Percentiles rank a stretch among this genome's conserved stretches.
Evolutionary conservation across 1,140 invertebrate genomes (phyloP).

Genomic region (Dreissena polymorpha): DNA sequence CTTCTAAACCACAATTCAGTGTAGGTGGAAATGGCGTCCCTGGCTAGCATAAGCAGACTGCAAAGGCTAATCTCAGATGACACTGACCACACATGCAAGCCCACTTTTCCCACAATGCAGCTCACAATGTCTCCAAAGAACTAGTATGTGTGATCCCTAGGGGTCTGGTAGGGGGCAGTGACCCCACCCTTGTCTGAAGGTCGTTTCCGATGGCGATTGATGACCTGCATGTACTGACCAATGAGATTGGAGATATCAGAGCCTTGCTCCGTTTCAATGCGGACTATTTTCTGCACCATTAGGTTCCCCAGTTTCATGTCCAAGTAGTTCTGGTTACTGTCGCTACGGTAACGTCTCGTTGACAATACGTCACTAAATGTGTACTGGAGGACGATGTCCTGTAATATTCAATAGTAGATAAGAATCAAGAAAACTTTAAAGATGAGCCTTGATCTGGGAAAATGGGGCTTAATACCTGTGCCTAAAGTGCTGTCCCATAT

Average conservation of each 20-base stretch:
- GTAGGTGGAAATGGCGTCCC: too few relatives aligned
- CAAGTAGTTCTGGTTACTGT: slow-evolving; percentile 95
- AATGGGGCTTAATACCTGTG: too few relatives aligned
- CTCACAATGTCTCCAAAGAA: too few relatives aligned
- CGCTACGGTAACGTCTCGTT: slow-evolving; percentile 94
- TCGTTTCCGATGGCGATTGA: slow-evolving; percentile 71
- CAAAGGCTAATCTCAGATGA: too few relatives aligned
- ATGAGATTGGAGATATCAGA: slow-evolving; percentile 93
- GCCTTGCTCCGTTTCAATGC: slow-evolving; percentile 96
- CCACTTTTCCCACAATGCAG: too few relatives aligned
- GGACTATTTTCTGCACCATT: slow-evolving; percentile 96
- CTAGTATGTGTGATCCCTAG: slow-evolving; percentile 16
- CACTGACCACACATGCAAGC: too few relatives aligned
- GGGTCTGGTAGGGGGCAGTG: slow-evolving; percentile 40
- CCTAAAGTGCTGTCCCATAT: too few relatives aligned
- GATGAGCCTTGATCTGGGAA: too few relatives aligned
- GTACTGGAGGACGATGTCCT: slow-evolving; percentile 94
- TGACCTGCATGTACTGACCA: slow-evolving; percentile 93
- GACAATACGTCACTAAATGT: slow-evolving; percentile 97
- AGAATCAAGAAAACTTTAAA: too few relatives aligned
- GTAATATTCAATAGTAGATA: slow-evolving; percentile 42
- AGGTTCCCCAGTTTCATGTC: slow-evolving; percentile 98
- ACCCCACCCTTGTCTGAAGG: slow-evolving; percentile 48
- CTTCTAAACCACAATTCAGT: too few relatives aligned
- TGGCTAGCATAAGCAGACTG: too few relatives aligned